phyloP scores from a whole-genome alignment of 2,797 vertebrate genomes.

The Protonibea diacanthus region DNA sequence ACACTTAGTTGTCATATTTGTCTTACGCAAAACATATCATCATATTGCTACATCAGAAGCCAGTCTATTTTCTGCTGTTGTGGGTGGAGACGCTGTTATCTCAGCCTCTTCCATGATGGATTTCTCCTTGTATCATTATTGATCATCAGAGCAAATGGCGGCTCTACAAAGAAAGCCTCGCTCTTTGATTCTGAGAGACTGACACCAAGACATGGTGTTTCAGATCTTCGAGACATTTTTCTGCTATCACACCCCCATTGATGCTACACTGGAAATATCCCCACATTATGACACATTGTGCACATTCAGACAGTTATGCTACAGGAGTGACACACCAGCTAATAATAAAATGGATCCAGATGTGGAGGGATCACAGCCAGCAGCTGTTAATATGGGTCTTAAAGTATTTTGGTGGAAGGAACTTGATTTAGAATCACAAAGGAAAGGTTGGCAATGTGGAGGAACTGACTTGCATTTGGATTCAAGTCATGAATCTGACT shows the following conservation, averaged over 20 bases:
- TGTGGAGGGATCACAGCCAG: not conserved
- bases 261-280: slow-evolving; percentile 10
- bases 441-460: not conserved
- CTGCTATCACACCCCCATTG: slow-evolving; percentile 16
- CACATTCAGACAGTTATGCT: slow-evolving; percentile 26
- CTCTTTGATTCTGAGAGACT: slow-evolving; percentile 42
- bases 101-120: slow-evolving; percentile 20
- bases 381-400: not conserved
- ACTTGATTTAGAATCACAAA: not conserved
- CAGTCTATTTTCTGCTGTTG: slow-evolving; percentile 27
- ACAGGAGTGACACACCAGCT: slow-evolving; percentile 12
- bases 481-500: not conserved
- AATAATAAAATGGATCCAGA: slow-evolving; percentile 23
- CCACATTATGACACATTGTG: slow-evolving; percentile 9
- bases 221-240: slow-evolving; percentile 29
- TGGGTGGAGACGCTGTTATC: slow-evolving; percentile 17
- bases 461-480: not conserved
- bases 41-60: slow-evolving; percentile 3
- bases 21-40: slow-evolving; percentile 21
- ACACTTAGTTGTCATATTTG: slow-evolving; percentile 13
- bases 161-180: slow-evolving; percentile 34
- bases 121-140: slow-evolving; percentile 40
- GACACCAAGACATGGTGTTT: slow-evolving; percentile 29
- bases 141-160: slow-evolving; percentile 43
- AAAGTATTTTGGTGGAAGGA: not conserved